Evolutionary conservation across 1,140 invertebrate genomes (phyloP), one percentile per base, ranked within the genome.

Genomic region (Matsumurasca onukii): DNA sequence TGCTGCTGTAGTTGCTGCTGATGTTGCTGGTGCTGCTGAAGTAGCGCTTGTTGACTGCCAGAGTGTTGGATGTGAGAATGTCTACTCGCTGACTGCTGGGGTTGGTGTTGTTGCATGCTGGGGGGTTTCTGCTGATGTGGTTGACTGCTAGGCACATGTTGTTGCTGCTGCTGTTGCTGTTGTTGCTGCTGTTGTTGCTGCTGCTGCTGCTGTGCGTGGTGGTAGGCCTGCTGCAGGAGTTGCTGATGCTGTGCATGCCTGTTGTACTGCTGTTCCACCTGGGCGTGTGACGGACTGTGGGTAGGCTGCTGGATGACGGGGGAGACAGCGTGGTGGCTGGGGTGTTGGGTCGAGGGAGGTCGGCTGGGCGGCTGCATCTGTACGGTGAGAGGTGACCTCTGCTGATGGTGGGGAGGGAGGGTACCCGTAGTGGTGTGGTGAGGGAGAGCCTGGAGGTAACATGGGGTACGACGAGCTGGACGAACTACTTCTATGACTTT

Each of bases 81-180:
- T n/a, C n/a, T n/a, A n/a, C n/a, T n/a, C n/a, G n/a, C n/a, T n/a
- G n/a, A n/a, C n/a, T n/a, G n/a, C n/a, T n/a, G n/a, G n/a, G n/a
- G n/a, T n/a, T n/a, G n/a, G n/a, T n/a, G n/a, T n/a, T n/a, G n/a
- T n/a, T n/a, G n/a, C n/a, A n/a, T n/a, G n/a, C n/a, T n/a, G n/a
- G n/a, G n/a, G n/a, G n/a, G n/a, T n/a, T n/a, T n/a, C 3, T 2
- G 61, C 2, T 2, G 2, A 20, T 30, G 22, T 3, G 1, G 24
- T 31, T 20, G 3, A 2, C 25, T n/a, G 31, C 25, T 25, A 3
- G 22, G 29, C n/a, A n/a, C n/a, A n/a, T 64, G 62, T n/a, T n/a
- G n/a, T 22, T 57, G 63, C 15, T 67, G 55, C 30, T 67, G 63
- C 20, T 34, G 69, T 17, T 57, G 62, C 20, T 31, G 20, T 64